These are phyloP conservation scores for Anneissia japonica DNA, from an alignment of 35 echinoderm and acorn worm species.

Conservation along the genomic window DNA sequence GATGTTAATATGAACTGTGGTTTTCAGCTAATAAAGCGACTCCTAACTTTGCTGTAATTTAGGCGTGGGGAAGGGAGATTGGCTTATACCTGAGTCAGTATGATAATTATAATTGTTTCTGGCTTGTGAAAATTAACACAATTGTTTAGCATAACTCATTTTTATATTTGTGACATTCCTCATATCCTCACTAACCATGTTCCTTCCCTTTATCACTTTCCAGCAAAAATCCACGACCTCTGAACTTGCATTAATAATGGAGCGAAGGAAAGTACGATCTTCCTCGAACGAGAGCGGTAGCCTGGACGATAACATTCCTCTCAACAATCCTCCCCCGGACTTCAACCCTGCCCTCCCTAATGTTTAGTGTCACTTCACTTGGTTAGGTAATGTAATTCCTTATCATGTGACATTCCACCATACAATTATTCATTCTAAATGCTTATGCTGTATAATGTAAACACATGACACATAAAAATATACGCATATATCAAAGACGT, in stretches of 20 bases:
- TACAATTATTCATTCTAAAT: background rate
- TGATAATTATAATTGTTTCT: background rate
- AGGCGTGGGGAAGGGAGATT: no score
- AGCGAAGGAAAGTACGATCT: conserved; percentile 57
- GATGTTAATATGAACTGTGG: no score
- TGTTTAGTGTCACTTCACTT: background rate
- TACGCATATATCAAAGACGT: no score
- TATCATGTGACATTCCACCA: background rate
- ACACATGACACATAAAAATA: no score
- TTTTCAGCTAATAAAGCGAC: no score
- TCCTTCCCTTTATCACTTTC: conserved; percentile 18
- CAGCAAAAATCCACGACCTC: conserved; percentile 18
- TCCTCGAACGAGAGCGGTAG: background rate
- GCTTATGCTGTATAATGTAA: no score
- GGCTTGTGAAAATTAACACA: background rate
- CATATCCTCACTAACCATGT: background rate
- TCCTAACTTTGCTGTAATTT: no score
- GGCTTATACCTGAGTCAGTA: background rate
- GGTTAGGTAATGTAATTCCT: background rate
- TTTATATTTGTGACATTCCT: background rate
- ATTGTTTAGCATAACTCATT: background rate
- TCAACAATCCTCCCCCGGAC: conserved; percentile 62
- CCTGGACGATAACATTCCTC: conserved; percentile 19
- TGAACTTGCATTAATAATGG: conserved; percentile 76
- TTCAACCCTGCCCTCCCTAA: conserved; percentile 57